Percentiles rank a stretch among this genome's conserved stretches.
These are phyloP conservation scores for Sternarchorhynchus goeldii DNA, from an alignment of 2,797 vertebrate genomes.

Conservation along the genomic window DNA sequence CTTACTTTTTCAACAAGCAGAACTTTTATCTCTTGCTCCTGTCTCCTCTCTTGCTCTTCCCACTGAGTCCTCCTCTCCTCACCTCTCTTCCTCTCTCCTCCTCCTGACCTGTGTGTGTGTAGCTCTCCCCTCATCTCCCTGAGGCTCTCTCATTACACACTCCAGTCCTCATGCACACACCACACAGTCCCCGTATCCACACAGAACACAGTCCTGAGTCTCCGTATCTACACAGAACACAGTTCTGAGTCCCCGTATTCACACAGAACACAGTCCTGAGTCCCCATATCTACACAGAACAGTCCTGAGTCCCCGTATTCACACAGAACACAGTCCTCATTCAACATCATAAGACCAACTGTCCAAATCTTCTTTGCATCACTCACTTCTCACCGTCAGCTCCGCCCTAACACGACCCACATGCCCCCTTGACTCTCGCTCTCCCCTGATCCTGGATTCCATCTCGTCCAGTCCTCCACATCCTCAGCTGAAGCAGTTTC, in stretches of 20 bases:
- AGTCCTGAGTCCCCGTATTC: no score
- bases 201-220: background rate
- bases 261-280: background rate
- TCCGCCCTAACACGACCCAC: constrained; percentile 28
- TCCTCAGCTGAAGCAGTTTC: background rate
- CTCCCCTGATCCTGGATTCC: constrained; percentile 2
- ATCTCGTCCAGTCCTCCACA: background rate
- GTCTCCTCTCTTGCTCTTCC: background rate
- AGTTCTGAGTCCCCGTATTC: no score
- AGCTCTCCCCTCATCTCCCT: constrained; percentile 3
- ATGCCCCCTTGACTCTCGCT: no score
- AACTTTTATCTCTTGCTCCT: no score
- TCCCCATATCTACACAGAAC: no score
- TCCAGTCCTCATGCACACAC: constrained; percentile 7
- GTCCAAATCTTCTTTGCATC: background rate
- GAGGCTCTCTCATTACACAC: constrained; percentile 26
- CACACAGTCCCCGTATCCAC: background rate
- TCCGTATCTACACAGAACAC: no score
- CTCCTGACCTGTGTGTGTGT: background rate
- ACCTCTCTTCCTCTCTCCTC: background rate
- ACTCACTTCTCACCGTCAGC: constrained; percentile 6
- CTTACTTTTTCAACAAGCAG: background rate
- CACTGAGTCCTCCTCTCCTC: constrained; percentile 22
- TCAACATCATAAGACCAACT: constrained; percentile 2
- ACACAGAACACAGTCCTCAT: no score